Conservation (phyloP, 1,140 invertebrate genomes). For the Pectinophora gossypiella region DNA sequence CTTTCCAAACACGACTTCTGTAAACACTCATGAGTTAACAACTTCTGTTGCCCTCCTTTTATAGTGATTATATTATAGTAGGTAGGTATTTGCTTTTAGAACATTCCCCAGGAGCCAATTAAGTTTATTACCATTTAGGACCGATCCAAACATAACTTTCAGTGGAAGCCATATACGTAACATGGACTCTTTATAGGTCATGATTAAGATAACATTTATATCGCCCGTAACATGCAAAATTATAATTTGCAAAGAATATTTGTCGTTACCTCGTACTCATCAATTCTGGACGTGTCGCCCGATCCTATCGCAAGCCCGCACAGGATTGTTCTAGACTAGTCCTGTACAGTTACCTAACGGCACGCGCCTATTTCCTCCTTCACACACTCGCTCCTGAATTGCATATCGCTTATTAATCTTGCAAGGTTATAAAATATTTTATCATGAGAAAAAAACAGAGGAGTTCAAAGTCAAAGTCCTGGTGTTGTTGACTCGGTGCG, state of each 20-base stretch:
- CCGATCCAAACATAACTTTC: too few species aligned
- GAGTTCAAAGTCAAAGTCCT: neutral
- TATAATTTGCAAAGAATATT: too few species aligned
- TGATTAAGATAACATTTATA: too few species aligned
- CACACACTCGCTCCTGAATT: constrained; percentile 38
- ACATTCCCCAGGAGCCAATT: neutral
- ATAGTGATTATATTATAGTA: neutral
- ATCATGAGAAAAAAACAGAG: neutral
- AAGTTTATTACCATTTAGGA: neutral
- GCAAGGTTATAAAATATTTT: neutral
- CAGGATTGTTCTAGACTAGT: constrained; percentile 69
- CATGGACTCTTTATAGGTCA: too few species aligned
- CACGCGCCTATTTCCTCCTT: constrained; percentile 60
- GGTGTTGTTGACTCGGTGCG: neutral
- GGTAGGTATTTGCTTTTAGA: neutral
- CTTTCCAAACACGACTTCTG: neutral
- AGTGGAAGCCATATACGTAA: too few species aligned
- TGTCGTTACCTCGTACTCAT: constrained; percentile 49
- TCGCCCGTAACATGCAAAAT: too few species aligned
- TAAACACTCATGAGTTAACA: constrained; percentile 1
- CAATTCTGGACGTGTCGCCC: constrained; percentile 65
- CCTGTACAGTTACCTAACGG: constrained; percentile 70
- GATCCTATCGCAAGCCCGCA: constrained; percentile 50
- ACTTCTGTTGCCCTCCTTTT: constrained; percentile 1
- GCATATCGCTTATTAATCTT: neutral